Evolutionary conservation across 2,113 vertebrate genomes (phyloP).

Genomic region (Hydrochoerus hydrochaeris): DNA sequence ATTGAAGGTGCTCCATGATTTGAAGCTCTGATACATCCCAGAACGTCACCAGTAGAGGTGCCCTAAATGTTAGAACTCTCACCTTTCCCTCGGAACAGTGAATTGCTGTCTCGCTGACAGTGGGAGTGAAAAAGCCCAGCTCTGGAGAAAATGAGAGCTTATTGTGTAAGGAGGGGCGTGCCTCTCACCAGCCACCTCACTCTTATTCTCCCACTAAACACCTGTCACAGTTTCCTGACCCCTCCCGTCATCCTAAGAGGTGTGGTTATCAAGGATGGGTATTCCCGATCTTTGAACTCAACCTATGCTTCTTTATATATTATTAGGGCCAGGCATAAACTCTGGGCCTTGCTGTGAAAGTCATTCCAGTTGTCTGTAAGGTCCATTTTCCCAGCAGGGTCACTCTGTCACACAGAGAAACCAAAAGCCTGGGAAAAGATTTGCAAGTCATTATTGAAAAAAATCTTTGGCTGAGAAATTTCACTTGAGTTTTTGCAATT

Average conservation of each 20-base stretch:
- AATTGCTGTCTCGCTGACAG: background rate
- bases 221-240: slow-evolving; percentile 64
- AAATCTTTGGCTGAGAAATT: slow-evolving; percentile 15
- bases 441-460: background rate
- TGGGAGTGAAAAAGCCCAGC: background rate
- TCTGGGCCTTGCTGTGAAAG: slow-evolving; percentile 39
- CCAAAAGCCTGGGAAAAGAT: slow-evolving; percentile 39
- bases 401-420: background rate
- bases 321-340: slow-evolving; percentile 7
- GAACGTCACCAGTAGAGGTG: no score
- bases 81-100: background rate
- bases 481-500: background rate
- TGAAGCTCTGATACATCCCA: background rate
- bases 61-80: background rate
- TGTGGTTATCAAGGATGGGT: slow-evolving; percentile 33
- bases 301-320: slow-evolving; percentile 36
- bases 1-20: background rate
- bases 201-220: background rate
- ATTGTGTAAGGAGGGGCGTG: background rate
- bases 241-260: slow-evolving; percentile 24
- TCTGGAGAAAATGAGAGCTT: background rate
- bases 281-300: slow-evolving; percentile 69
- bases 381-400: slow-evolving; percentile 45
- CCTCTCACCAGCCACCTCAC: slow-evolving; percentile 6
- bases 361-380: slow-evolving; percentile 42